Conservation (phyloP, 2,113 vertebrate genomes). For the Polypterus bichir region DNA sequence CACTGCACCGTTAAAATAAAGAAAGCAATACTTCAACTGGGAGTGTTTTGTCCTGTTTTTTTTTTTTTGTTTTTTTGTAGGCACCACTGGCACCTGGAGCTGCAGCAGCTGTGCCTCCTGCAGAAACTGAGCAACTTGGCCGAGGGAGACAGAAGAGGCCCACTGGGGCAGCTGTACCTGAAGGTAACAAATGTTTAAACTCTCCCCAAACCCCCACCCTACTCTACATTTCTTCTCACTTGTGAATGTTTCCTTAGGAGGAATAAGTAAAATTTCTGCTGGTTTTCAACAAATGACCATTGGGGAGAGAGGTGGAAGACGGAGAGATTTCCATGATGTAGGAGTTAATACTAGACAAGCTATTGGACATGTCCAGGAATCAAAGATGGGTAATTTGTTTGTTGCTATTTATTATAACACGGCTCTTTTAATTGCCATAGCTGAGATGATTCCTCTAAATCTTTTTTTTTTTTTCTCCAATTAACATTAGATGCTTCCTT, state of each 20-base stretch:
- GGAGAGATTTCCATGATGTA: constrained; percentile 66
- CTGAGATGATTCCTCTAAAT: too few relatives aligned
- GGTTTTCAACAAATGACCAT: constrained; percentile 76
- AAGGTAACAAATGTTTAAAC: constrained; percentile 36
- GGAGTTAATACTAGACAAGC: constrained; percentile 70
- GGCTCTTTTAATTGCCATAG: too few relatives aligned
- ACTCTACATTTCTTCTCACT: neutral
- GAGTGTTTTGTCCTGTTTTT: too few relatives aligned
- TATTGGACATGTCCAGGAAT: constrained; percentile 75
- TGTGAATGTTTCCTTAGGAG: neutral
- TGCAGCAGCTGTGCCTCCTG: neutral
- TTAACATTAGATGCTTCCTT: neutral
- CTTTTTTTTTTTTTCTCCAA: too few relatives aligned
- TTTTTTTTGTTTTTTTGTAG: too few relatives aligned
- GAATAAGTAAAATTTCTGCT: constrained; percentile 54
- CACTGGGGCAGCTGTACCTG: constrained; percentile 20
- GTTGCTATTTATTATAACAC: neutral
- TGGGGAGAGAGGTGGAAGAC: constrained; percentile 69
- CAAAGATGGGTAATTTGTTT: constrained; percentile 59
- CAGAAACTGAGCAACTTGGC: constrained; percentile 41
- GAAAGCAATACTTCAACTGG: too few relatives aligned
- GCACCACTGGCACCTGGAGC: constrained; percentile 4
- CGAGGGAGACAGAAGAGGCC: constrained; percentile 48
- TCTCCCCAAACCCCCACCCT: neutral
- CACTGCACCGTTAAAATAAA: too few relatives aligned